Percentiles rank a stretch among this genome's conserved stretches.
These are phyloP conservation scores for Balaeniceps rex DNA, from an alignment of 2,113 vertebrate genomes.

Conservation along the genomic window DNA sequence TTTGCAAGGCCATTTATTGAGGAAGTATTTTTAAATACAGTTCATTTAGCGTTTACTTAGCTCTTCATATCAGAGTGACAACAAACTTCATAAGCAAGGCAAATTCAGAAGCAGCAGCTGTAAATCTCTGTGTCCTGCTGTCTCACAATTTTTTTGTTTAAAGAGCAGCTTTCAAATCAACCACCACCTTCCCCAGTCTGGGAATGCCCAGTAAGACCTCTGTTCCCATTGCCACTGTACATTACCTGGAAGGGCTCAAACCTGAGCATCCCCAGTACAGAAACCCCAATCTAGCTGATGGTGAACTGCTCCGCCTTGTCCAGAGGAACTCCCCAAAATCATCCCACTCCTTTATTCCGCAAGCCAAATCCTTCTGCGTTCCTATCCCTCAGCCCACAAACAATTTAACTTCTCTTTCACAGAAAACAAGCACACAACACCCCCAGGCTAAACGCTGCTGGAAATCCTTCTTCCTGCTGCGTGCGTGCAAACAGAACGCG, in stretches of 20 bases:
- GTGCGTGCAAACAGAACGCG: not conserved
- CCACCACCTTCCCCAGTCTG: not conserved
- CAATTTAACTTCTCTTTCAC: not conserved
- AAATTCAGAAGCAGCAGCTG: slow-evolving; percentile 30
- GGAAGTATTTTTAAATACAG: slow-evolving; percentile 38
- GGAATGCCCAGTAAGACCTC: not conserved
- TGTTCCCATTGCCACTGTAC: not conserved
- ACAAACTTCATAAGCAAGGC: slow-evolving; percentile 17
- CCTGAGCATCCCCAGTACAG: not conserved
- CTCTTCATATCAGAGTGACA: slow-evolving; percentile 12
- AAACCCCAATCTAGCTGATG: not conserved
- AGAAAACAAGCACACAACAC: not conserved
- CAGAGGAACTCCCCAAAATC: not conserved
- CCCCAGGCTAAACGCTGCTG: not conserved
- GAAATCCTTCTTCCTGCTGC: not conserved
- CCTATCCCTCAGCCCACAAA: not conserved
- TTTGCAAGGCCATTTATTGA: slow-evolving; percentile 29
- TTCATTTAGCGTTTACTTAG: slow-evolving; percentile 33
- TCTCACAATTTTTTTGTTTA: not conserved
- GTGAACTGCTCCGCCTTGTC: not conserved
- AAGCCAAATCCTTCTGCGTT: not conserved
- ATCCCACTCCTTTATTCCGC: not conserved
- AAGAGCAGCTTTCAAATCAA: not conserved
- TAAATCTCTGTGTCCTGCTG: not conserved
- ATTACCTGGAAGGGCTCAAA: not conserved